Base-by-base conservation (phyloP, 2,888 invertebrate genomes). In the Caenorhabditis parvicauda region DNA sequence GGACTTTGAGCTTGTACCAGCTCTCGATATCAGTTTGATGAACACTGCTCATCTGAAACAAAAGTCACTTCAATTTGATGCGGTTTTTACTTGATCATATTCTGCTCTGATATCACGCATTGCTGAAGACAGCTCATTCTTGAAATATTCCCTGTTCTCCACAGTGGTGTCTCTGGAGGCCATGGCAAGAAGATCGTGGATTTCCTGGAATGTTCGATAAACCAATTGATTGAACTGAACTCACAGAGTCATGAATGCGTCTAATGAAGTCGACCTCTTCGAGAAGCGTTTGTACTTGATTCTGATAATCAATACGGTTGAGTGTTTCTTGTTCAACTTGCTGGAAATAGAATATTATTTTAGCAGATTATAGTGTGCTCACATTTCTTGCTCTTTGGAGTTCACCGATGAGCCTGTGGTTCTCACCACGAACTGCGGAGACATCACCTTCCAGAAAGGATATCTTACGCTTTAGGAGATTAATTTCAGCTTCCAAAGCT, bases 81-180 rank as follows among this genome's bases (percentile, higher is more conserved):
- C 27, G 7, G 6, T n/a, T 21, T 22, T 9, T 42, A 72, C 72
- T 50, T 70, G 69, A 69, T 85, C 85, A 72, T 85, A 85, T 69
- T 85, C 84, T 41, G 75, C 75, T 69, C 85, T 83, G 66, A 85
- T 85, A 67, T 85, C 85, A 37, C 84, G 76, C 64, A 85, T 83
- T 43, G 84, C 84, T 59, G 82, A 80, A 3, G 83, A 81, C 55
- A 86, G 74, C 68, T 85, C 85, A 72, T 83, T 84, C 80, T 84
- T 84, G 84, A 86, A 85, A 82, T 82, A 85, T 68, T 85, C 84
- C 27, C 84, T 80, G 81, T 85, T 84, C 73, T 85, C 85, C 39
- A 82, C 81, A 1, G 84, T 84, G 2, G 85, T 84, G 73, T 85
- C 85, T 37, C 84, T 79, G 74, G 83, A 83, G 12, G 64, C 64